Conservation (phyloP, 2,888 invertebrate genomes). For the Thymelicus acteon region DNA sequence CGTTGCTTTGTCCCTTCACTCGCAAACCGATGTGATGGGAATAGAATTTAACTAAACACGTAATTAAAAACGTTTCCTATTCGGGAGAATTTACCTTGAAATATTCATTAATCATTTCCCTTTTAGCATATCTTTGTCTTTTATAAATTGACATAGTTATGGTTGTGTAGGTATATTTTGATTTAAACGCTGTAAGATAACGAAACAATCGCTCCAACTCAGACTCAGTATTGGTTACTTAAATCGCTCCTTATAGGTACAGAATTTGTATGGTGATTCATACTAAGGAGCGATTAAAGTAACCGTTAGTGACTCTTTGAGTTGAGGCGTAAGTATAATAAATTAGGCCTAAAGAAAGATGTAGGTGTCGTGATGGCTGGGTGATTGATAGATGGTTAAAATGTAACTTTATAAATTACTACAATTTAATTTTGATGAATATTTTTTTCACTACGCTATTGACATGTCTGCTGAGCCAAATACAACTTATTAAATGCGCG, state of each 20-base stretch:
- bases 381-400: neutral
- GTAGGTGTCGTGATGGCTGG: neutral
- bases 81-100: slow-evolving; percentile 17
- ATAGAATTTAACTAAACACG: slow-evolving; percentile 4
- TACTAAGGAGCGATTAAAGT: no score
- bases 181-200: slow-evolving; percentile 32
- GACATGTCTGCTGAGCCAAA: no score
- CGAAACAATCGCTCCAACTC: slow-evolving; percentile 34
- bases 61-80: neutral
- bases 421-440: no score
- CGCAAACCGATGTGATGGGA: slow-evolving; percentile 18
- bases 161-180: slow-evolving; percentile 47
- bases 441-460: no score
- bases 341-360: neutral
- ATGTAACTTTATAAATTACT: neutral
- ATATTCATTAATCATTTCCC: slow-evolving; percentile 23
- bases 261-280: no score
- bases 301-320: no score
- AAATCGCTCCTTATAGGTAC: no score
- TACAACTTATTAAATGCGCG: no score
- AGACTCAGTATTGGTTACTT: no score
- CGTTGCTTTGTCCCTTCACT: slow-evolving; percentile 13
- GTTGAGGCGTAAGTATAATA: neutral
- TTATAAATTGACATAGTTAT: slow-evolving; percentile 74
- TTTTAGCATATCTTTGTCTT: slow-evolving; percentile 34